Evolutionary conservation across 1,140 invertebrate species (phyloP).

Genomic region (Neocloeon triangulifer): DNA sequence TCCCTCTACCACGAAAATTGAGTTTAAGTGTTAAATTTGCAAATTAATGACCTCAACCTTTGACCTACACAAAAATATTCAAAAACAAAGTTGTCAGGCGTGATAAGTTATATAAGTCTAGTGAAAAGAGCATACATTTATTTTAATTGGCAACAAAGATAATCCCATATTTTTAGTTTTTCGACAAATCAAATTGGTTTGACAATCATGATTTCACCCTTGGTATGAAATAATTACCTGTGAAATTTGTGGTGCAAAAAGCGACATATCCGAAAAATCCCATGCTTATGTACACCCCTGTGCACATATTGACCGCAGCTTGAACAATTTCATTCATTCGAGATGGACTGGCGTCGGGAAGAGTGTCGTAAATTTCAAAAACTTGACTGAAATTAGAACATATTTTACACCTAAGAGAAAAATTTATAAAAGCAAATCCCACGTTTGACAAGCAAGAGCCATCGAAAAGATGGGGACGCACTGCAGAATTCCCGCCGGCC

Average conservation of each 20-base stretch:
- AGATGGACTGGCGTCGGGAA: constrained; percentile 67
- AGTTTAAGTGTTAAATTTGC: no score
- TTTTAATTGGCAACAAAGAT: no score
- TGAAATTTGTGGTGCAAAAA: constrained; percentile 52
- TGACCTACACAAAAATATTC: no score
- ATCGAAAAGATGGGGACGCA: constrained; percentile 89
- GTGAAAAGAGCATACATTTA: no score
- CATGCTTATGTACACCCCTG: constrained; percentile 61
- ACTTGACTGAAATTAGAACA: constrained; percentile 44
- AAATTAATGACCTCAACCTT: no score
- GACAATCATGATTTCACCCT: no score
- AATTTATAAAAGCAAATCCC: no score
- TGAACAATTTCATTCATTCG: constrained; percentile 72
- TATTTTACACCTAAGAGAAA: not conserved
- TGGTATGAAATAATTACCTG: constrained; percentile 32
- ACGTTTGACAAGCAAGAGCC: constrained; percentile 88
- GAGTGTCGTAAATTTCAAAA: constrained; percentile 83
- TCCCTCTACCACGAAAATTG: no score
- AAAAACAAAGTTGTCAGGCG: no score
- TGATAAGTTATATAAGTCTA: no score
- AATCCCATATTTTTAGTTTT: no score
- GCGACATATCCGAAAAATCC: constrained; percentile 92
- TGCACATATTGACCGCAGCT: constrained; percentile 78
- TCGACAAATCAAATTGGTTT: no score
- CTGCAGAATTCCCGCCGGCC: constrained; percentile 58